Evolutionary conservation across 2,888 invertebrate species (phyloP).

Genomic region (Gandaritis pyraliata): DNA sequence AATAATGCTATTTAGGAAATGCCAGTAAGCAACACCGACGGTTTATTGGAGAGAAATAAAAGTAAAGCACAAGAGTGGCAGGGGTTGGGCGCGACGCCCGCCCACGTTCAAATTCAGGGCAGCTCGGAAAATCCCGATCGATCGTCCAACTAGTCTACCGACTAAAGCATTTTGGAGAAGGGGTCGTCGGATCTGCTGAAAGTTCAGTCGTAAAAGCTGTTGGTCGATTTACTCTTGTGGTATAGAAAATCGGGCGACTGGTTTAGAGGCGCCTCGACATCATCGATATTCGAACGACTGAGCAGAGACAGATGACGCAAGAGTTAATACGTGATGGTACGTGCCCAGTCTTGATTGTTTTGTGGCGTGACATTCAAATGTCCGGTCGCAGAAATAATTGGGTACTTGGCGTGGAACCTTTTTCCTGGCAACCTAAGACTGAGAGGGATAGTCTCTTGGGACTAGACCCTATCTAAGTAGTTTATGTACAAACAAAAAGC

Average conservation of each 20-base stretch:
- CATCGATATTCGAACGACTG: constrained; percentile 45
- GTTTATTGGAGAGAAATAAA: constrained; percentile 50
- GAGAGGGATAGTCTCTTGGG: constrained; percentile 13
- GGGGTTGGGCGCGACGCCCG: constrained; percentile 50
- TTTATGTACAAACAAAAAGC: constrained; percentile 10
- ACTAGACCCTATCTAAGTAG: constrained; percentile 10
- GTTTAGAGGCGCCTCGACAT: constrained; percentile 36
- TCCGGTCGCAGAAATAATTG: constrained; percentile 22
- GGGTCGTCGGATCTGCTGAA: constrained; percentile 19
- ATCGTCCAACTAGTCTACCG: constrained; percentile 43
- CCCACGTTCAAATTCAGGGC: constrained; percentile 46
- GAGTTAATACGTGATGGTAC: constrained; percentile 14
- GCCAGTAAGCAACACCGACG: constrained; percentile 45
- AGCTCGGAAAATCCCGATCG: constrained; percentile 44
- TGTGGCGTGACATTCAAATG: constrained; percentile 41
- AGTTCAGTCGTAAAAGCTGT: constrained; percentile 7
- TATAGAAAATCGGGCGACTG: constrained; percentile 22
- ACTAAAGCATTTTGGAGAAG: constrained; percentile 11
- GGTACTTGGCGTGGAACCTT: constrained; percentile 13
- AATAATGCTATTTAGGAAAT: constrained; percentile 13
- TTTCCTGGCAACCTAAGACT: constrained; percentile 4
- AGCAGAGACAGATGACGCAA: constrained; percentile 23
- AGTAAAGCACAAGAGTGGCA: constrained; percentile 40
- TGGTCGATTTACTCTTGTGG: constrained; percentile 14
- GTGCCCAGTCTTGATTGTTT: constrained; percentile 45